Conservation (phyloP, 2,113 vertebrate species). For the Vanacampus margaritifer region DNA sequence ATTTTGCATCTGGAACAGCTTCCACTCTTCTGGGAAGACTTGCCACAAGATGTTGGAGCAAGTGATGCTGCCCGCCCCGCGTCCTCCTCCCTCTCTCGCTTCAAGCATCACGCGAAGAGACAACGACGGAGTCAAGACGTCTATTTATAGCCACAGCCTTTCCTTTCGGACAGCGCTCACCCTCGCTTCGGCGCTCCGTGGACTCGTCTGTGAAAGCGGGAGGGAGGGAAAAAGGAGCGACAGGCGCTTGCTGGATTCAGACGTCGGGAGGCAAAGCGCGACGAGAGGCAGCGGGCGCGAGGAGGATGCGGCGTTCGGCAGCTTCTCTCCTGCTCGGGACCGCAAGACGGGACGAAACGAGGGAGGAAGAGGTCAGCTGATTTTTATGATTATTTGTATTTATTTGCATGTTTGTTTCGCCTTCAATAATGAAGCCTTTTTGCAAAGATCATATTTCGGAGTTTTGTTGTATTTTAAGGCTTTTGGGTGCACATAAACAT, state of each 20-base stretch:
- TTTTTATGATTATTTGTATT: background rate
- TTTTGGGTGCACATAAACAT: background rate
- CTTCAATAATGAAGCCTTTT: background rate
- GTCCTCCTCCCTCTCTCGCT: conserved; percentile 55
- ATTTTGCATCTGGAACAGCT: too few relatives aligned
- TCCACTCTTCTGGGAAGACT: background rate
- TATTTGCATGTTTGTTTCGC: background rate
- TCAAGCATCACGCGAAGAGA: conserved; percentile 58
- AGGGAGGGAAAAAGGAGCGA: conserved; percentile 27
- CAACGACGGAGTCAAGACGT: conserved; percentile 58
- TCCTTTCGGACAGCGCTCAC: conserved; percentile 54
- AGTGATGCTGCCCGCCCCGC: conserved; percentile 29
- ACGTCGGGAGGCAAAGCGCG: conserved; percentile 29
- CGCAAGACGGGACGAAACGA: conserved; percentile 26
- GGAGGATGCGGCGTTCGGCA: conserved; percentile 31
- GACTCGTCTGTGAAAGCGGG: conserved; percentile 24
- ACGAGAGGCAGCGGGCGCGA: conserved; percentile 40
- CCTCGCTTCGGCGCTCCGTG: conserved; percentile 45
- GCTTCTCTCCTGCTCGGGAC: conserved; percentile 17
- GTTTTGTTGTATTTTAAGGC: background rate
- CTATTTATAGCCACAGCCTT: conserved; percentile 67
- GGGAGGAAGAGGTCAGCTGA: background rate
- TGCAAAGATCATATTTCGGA: background rate
- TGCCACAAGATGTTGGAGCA: conserved; percentile 15
- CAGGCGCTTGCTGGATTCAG: conserved; percentile 34